A percentile compares a stretch with the other conserved stretches of the same genome.
These are phyloP conservation scores for Cichlasoma orientale DNA, from an alignment of 2,797 vertebrate species.

Conservation along the genomic window DNA sequence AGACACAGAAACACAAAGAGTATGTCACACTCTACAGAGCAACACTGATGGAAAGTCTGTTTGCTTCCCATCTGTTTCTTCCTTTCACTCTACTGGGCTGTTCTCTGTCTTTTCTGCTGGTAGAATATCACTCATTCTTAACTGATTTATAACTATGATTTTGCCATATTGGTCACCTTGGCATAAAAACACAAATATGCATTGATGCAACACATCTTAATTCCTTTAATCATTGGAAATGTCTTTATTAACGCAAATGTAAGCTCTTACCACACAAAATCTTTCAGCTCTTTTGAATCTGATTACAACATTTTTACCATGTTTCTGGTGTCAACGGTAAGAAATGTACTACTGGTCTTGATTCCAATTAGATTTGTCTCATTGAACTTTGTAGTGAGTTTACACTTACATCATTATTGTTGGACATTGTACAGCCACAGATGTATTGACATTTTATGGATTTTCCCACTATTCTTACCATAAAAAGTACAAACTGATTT, in stretches of 20 bases:
- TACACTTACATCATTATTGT: conserved; percentile 10
- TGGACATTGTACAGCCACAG: conserved; percentile 8
- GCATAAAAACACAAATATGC: conserved; percentile 45
- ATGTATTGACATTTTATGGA: neutral
- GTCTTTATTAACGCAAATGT: conserved; percentile 35
- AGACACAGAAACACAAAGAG: conserved; percentile 36
- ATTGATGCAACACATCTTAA: conserved; percentile 41
- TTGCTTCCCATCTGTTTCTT: conserved; percentile 71
- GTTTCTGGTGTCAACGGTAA: conserved; percentile 1
- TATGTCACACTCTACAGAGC: conserved; percentile 62
- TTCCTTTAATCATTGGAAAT: conserved; percentile 40
- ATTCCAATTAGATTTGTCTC: neutral
- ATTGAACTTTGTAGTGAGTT: conserved; percentile 6
- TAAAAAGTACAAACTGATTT: neutral
- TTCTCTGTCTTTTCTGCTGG: conserved; percentile 49
- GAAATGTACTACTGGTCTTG: neutral
- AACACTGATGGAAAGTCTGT: conserved; percentile 61
- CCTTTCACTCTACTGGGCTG: conserved; percentile 51
- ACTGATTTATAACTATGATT: conserved; percentile 64
- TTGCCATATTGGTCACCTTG: conserved; percentile 57
- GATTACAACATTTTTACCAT: neutral
- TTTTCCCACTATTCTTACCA: neutral
- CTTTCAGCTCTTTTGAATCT: conserved; percentile 25
- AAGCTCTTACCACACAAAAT: conserved; percentile 6
- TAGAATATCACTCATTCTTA: conserved; percentile 61